These are phyloP conservation scores for Latrodectus elegans DNA, from an alignment of 2,888 invertebrate species.

Conservation along the genomic window DNA sequence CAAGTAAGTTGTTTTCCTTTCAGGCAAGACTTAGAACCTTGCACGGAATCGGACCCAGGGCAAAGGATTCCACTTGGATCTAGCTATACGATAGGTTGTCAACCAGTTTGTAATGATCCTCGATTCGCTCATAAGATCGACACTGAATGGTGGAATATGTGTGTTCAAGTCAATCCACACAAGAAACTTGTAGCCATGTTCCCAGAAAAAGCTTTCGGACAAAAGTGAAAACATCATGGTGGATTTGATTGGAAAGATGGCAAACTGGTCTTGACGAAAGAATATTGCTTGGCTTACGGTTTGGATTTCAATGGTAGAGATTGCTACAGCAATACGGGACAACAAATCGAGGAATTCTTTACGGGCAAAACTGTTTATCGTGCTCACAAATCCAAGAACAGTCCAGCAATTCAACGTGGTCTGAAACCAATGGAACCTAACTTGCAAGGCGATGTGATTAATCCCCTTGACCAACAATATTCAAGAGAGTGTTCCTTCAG, in stretches of 20 bases:
- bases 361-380: neutral
- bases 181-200: neutral
- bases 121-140: neutral
- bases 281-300: neutral
- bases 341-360: neutral
- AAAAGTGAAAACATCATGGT: neutral
- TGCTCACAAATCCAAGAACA: neutral
- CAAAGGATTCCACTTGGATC: neutral
- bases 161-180: neutral
- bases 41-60: neutral
- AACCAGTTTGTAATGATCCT: neutral
- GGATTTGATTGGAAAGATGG: too few relatives aligned
- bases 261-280: too few relatives aligned
- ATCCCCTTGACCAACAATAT: neutral
- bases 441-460: neutral
- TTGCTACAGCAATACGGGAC: neutral
- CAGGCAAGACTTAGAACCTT: neutral
- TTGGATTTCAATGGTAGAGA: neutral
- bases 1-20: neutral
- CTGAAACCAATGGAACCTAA: neutral
- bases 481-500: neutral
- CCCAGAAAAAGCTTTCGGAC: neutral
- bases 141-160: neutral
- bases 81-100: neutral
- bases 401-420: neutral